Percentiles rank a stretch among this genome's conserved stretches.
These are phyloP conservation scores for Achatina immaculata DNA, from an alignment of 1,140 invertebrate genomes.

Conservation along the genomic window DNA sequence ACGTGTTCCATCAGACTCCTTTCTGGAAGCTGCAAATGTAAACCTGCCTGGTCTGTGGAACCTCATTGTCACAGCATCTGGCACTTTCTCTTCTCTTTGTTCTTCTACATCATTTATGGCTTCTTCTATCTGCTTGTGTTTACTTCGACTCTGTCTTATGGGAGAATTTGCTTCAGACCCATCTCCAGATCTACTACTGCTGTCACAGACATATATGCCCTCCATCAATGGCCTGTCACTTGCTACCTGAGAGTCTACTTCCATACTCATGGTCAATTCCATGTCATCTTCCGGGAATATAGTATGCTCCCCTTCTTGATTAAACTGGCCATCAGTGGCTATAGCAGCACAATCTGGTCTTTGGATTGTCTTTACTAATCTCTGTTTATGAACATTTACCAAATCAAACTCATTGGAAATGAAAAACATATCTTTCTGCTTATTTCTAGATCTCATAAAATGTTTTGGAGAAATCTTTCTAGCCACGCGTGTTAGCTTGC, in stretches of 20 bases:
- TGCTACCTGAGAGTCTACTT: background rate
- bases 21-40: conserved; percentile 51
- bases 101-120: background rate
- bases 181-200: no score
- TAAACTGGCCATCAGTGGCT: background rate
- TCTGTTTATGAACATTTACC: conserved; percentile 11
- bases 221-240: background rate
- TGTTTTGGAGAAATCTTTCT: background rate
- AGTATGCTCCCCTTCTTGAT: background rate
- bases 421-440: background rate
- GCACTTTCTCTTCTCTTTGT: conserved; percentile 34
- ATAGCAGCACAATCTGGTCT: background rate
- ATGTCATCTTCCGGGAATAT: conserved; percentile 16
- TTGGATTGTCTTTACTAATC: background rate
- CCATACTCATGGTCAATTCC: conserved; percentile 15
- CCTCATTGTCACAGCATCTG: conserved; percentile 48
- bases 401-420: conserved; percentile 31
- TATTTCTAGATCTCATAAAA: background rate
- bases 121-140: background rate
- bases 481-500: background rate
- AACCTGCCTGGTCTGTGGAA: conserved; percentile 51
- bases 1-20: conserved; percentile 51
- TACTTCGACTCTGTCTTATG: background rate
- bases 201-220: background rate
- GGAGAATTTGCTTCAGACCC: background rate